Evolutionary conservation across 2,888 invertebrate species (phyloP).

Genomic region (Dicycla oo): DNA sequence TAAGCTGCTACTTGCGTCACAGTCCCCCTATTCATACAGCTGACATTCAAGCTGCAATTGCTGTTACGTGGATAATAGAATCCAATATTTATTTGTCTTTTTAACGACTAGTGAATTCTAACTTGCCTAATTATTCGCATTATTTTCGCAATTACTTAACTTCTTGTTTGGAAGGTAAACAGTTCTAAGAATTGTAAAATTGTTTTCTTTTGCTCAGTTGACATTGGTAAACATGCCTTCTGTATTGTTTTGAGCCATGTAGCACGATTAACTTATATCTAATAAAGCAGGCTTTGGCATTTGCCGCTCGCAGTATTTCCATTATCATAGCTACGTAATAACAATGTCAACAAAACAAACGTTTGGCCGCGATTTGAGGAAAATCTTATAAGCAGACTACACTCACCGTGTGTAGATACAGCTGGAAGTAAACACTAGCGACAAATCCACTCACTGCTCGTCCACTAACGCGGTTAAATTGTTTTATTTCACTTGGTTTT

Average conservation of each 20-base stretch:
- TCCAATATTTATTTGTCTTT: slow-evolving; percentile 31
- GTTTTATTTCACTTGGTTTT: slow-evolving; percentile 86
- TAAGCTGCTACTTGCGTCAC: slow-evolving; percentile 75
- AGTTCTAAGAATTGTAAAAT: not conserved
- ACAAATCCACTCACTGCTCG: slow-evolving; percentile 78
- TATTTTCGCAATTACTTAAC: not conserved
- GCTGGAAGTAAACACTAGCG: slow-evolving; percentile 64
- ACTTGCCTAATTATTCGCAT: not conserved
- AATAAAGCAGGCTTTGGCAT: slow-evolving; percentile 28
- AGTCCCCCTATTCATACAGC: slow-evolving; percentile 68
- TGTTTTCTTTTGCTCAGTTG: not conserved
- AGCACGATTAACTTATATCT: slow-evolving; percentile 13
- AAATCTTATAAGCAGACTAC: slow-evolving; percentile 61
- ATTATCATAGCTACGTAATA: slow-evolving; percentile 71
- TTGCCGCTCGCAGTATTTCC: slow-evolving; percentile 65
- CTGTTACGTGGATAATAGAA: slow-evolving; percentile 30
- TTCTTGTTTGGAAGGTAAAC: not conserved
- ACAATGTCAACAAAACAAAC: slow-evolving; percentile 80
- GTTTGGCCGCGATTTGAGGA: slow-evolving; percentile 67
- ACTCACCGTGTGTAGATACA: slow-evolving; percentile 75
- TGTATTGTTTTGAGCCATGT: not conserved
- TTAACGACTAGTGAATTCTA: slow-evolving; percentile 14
- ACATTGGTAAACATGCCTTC: not conserved
- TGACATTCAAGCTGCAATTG: slow-evolving; percentile 69
- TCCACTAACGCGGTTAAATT: slow-evolving; percentile 68